Conservation (phyloP, 2,113 vertebrate species). For the Azemiops feae region DNA sequence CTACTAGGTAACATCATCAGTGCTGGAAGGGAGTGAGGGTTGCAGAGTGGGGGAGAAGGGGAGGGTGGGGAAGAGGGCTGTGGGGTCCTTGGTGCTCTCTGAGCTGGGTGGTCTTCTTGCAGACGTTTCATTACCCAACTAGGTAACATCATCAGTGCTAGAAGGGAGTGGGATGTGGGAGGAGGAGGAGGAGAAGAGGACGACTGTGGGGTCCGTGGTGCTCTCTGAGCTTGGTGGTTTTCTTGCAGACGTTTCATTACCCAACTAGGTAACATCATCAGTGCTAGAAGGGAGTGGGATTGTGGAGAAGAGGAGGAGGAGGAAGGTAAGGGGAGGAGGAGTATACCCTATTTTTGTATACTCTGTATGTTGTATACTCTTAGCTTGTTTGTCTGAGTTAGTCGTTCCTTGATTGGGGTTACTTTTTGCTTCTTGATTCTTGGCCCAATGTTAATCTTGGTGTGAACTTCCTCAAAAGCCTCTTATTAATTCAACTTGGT, state of each 20-base stretch:
- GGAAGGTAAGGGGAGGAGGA: neutral
- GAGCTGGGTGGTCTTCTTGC: neutral
- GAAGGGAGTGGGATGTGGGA: neutral
- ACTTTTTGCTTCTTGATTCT: neutral
- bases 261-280: neutral
- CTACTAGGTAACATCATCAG: neutral
- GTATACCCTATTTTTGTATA: no score
- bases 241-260: neutral
- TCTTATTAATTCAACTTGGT: conserved; percentile 24
- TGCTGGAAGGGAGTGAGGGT: neutral
- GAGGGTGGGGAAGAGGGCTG: no score
- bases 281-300: neutral
- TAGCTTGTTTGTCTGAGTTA: neutral
- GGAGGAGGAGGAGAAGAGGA: no score
- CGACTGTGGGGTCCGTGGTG: no score
- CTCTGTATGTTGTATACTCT: neutral
- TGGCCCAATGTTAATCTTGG: neutral
- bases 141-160: neutral
- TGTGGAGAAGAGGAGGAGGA: neutral
- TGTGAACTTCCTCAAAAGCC: conserved; percentile 2
- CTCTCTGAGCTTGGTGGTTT: neutral
- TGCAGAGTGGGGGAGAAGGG: no score
- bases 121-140: neutral
- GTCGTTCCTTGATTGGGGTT: neutral
- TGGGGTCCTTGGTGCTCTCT: neutral